These are phyloP conservation scores for Jacana jacana DNA, from an alignment of 2,113 vertebrate species.

Conservation along the genomic window DNA sequence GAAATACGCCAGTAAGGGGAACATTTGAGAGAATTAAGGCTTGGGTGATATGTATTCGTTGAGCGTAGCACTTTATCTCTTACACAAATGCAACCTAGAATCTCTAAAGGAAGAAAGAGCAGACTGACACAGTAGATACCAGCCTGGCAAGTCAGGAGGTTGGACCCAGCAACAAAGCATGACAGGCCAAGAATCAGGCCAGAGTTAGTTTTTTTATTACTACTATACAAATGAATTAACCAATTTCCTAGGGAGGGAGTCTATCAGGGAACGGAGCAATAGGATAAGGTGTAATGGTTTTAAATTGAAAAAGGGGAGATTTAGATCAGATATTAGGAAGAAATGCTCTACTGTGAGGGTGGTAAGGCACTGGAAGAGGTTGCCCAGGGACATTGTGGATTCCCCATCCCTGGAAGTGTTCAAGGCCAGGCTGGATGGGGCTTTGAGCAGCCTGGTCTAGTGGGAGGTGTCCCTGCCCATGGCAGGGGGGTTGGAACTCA, in stretches of 20 bases:
- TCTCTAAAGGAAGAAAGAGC: not conserved
- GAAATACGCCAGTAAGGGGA: not conserved
- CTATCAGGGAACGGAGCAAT: too few relatives aligned
- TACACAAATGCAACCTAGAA: not conserved
- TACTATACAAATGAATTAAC: not conserved
- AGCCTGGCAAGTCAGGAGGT: not conserved
- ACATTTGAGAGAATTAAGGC: not conserved
- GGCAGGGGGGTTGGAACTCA: too few relatives aligned
- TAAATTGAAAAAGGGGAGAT: too few relatives aligned
- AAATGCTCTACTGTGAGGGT: too few relatives aligned
- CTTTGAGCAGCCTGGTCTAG: too few relatives aligned
- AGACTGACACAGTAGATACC: not conserved
- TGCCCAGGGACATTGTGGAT: too few relatives aligned
- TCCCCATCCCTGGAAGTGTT: too few relatives aligned
- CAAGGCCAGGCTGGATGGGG: too few relatives aligned
- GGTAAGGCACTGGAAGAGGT: too few relatives aligned
- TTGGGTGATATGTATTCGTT: not conserved
- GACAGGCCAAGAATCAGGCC: not conserved
- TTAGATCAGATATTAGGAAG: too few relatives aligned
- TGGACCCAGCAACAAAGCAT: not conserved
- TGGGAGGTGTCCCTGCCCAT: too few relatives aligned
- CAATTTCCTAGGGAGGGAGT: not conserved
- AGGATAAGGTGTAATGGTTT: too few relatives aligned
- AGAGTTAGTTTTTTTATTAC: not conserved
- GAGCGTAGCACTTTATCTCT: not conserved